A percentile compares a stretch with the other conserved stretches of the same genome.
Conservation (phyloP, 1,140 invertebrate species). For the Caenorhabditis latens region DNA sequence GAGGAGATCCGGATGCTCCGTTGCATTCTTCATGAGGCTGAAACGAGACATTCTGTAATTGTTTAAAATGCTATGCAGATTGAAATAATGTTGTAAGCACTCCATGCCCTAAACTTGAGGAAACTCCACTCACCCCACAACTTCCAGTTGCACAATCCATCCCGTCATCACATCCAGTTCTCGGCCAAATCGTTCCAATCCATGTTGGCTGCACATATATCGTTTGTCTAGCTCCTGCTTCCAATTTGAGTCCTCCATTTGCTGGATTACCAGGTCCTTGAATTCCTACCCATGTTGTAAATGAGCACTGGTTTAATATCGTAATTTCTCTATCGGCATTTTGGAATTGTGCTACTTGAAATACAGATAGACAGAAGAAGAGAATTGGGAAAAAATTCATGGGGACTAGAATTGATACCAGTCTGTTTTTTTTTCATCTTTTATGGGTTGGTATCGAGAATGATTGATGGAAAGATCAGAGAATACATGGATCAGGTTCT, state of each 20-base stretch:
- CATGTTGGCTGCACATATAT: background rate
- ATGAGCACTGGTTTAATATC: background rate
- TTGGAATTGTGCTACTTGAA: background rate
- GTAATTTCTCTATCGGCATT: background rate
- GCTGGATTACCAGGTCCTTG: background rate
- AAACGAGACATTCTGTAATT: background rate
- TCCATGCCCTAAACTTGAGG: no score
- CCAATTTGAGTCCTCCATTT: constrained; percentile 8
- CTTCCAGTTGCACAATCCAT: background rate
- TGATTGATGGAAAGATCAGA: background rate
- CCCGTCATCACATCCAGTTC: constrained; percentile 2
- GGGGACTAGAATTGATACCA: background rate
- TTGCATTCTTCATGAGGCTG: constrained; percentile 14
- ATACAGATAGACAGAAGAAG: background rate
- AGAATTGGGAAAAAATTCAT: background rate
- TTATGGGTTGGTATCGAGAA: background rate
- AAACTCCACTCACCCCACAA: background rate
- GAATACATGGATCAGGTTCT: background rate
- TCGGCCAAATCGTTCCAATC: constrained; percentile 1
- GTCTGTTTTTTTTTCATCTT: background rate
- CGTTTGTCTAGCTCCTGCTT: background rate
- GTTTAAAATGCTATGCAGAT: background rate
- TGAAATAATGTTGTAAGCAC: no score
- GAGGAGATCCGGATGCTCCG: background rate
- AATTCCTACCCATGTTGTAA: constrained; percentile 4